phyloP scores from a whole-genome alignment of 2,888 invertebrate species.

The Shargacucullia verbasci region DNA sequence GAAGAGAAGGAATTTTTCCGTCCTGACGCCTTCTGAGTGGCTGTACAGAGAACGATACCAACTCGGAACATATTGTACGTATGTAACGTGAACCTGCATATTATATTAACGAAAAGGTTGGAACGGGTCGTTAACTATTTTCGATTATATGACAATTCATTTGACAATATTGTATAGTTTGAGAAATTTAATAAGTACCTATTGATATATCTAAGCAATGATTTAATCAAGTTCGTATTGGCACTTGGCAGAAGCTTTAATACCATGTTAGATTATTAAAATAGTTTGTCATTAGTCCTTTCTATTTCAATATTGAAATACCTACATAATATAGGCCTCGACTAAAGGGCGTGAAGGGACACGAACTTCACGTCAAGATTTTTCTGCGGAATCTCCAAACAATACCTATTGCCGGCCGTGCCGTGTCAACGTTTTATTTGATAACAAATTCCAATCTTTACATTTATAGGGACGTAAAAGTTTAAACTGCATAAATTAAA shows the following conservation, averaged over 20 bases:
- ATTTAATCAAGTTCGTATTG: too few relatives aligned
- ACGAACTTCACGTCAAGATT: too few relatives aligned
- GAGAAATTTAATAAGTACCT: too few relatives aligned
- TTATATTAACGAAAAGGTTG: slow-evolving; percentile 2
- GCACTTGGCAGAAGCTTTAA: too few relatives aligned
- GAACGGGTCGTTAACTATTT: neutral
- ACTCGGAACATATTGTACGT: slow-evolving; percentile 8
- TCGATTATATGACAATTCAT: neutral
- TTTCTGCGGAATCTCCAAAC: too few relatives aligned
- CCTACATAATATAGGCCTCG: too few relatives aligned
- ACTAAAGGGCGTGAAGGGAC: too few relatives aligned
- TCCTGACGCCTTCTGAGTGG: slow-evolving; percentile 49
- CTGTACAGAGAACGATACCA: slow-evolving; percentile 28
- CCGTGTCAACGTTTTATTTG: neutral
- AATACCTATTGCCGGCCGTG: too few relatives aligned
- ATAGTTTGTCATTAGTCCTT: too few relatives aligned
- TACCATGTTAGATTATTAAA: too few relatives aligned
- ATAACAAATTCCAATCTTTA: slow-evolving; percentile 2
- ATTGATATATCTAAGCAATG: too few relatives aligned
- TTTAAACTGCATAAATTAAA: slow-evolving; percentile 25
- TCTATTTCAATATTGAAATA: too few relatives aligned
- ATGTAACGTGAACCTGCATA: neutral
- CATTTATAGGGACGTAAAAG: slow-evolving; percentile 12
- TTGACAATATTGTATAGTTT: neutral
- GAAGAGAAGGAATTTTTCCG: slow-evolving; percentile 58